Percentiles rank a stretch among this genome's conserved stretches.
phyloP scores from a whole-genome alignment of 30 jellyfish, hydroid and myxozoan genomes.

The Hydractinia symbiolongicarpus region DNA sequence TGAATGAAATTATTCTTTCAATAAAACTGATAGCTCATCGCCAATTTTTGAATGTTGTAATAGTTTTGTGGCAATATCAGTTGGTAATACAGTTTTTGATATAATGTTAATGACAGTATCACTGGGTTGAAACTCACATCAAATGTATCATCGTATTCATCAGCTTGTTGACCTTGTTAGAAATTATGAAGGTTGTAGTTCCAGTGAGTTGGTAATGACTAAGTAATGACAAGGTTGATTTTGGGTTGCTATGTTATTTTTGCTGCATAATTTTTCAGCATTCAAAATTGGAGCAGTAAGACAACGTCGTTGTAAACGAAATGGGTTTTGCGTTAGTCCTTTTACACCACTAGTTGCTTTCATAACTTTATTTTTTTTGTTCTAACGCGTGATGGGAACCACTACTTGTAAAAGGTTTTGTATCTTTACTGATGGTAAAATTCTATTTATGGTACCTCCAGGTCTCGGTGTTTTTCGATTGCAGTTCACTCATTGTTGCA shows the following conservation, averaged over 20 bases:
- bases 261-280: slow-evolving; percentile 25
- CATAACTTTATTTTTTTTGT: background rate
- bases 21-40: too few species aligned
- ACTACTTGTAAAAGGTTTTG: slow-evolving; percentile 21
- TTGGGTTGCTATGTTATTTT: slow-evolving; percentile 10
- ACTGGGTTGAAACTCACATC: too few species aligned
- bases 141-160: too few species aligned
- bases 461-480: slow-evolving; percentile 14
- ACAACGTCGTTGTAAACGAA: slow-evolving; percentile 44
- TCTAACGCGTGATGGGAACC: too few species aligned
- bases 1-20: too few species aligned
- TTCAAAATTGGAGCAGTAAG: slow-evolving; percentile 24
- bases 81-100: too few species aligned
- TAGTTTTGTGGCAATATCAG: too few species aligned
- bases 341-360: slow-evolving; percentile 29
- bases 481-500: slow-evolving; percentile 35
- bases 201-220: slow-evolving; percentile 42
- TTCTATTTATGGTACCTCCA: slow-evolving; percentile 19
- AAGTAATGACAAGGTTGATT: slow-evolving; percentile 20
- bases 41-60: too few species aligned
- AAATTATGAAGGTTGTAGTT: slow-evolving; percentile 5
- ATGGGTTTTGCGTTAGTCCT: slow-evolving; percentile 26
- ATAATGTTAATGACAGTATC: too few species aligned
- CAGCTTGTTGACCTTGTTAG: too few species aligned
- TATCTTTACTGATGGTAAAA: slow-evolving; percentile 14